phyloP scores from a whole-genome alignment of 2,888 invertebrate genomes.

The Dusona sp. region DNA sequence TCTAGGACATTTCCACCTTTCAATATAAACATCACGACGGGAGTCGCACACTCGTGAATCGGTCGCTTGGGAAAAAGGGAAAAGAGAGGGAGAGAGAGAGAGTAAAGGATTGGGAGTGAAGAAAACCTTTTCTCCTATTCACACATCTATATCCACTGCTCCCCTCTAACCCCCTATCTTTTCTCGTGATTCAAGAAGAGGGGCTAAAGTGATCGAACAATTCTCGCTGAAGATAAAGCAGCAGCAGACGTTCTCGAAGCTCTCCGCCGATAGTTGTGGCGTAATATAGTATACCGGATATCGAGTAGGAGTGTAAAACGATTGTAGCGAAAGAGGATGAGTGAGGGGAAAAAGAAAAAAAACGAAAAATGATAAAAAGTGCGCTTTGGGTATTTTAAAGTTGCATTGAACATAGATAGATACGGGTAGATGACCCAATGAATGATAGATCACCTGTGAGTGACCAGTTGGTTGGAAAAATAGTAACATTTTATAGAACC shows the following conservation, averaged over 20 bases:
- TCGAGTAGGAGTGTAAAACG: slow-evolving; percentile 60
- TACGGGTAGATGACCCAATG: not conserved
- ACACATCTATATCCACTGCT: not conserved
- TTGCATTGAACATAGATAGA: not conserved
- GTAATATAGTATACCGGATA: slow-evolving; percentile 58
- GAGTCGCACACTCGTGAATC: slow-evolving; percentile 51
- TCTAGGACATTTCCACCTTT: slow-evolving; percentile 60
- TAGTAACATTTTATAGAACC: slow-evolving; percentile 3
- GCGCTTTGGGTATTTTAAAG: not conserved
- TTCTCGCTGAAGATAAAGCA: slow-evolving; percentile 69
- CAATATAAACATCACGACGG: slow-evolving; percentile 60
- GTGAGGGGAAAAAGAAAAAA: not conserved
- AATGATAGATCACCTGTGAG: slow-evolving; percentile 33
- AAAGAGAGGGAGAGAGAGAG: slow-evolving; percentile 18
- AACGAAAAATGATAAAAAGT: not conserved
- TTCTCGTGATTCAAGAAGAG: slow-evolving; percentile 12
- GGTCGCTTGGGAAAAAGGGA: slow-evolving; percentile 50
- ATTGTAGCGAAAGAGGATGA: slow-evolving; percentile 46
- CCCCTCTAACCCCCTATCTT: slow-evolving; percentile 1
- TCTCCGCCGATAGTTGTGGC: not conserved
- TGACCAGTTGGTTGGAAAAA: not conserved
- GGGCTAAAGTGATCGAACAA: slow-evolving; percentile 68
- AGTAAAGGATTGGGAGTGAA: slow-evolving; percentile 17
- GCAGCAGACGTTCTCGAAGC: slow-evolving; percentile 62
- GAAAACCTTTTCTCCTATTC: slow-evolving; percentile 14